phyloP scores from a whole-genome alignment of 2,113 vertebrate species.

The Pteropus alecto region DNA sequence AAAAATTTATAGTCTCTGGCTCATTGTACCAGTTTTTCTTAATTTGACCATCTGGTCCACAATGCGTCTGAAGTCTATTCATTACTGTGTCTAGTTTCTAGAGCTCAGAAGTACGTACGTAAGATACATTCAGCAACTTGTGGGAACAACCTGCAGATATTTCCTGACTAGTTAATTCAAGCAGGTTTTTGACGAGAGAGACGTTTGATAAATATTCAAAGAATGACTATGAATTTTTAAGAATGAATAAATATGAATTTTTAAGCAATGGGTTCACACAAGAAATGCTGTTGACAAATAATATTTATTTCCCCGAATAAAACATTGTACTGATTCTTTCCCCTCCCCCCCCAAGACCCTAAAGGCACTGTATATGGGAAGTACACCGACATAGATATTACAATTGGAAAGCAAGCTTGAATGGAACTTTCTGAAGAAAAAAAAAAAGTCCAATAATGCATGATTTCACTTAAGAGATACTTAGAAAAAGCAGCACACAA shows the following conservation, averaged over 20 bases:
- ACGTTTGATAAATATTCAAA: neutral
- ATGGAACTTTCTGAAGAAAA: neutral
- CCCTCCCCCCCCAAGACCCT: neutral
- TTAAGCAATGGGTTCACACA: neutral
- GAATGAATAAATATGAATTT: neutral
- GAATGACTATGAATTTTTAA: neutral
- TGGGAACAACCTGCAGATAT: conserved; percentile 52
- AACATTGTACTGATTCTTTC: neutral
- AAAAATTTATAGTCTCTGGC: neutral
- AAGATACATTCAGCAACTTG: neutral
- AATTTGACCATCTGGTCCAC: neutral
- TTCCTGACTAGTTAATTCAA: conserved; percentile 43
- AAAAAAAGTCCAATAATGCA: neutral
- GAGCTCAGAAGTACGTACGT: neutral
- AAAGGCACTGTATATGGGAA: neutral
- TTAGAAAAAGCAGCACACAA: conserved; percentile 20
- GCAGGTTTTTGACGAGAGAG: neutral
- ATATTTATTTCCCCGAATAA: neutral
- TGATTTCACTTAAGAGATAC: conserved; percentile 11
- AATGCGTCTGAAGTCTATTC: neutral
- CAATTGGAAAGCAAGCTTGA: conserved; percentile 38
- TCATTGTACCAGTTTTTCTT: neutral
- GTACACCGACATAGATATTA: neutral
- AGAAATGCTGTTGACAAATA: neutral
- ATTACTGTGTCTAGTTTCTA: neutral